phyloP scores from a whole-genome alignment of 1,140 invertebrate species.

The Brachionus manjavacas region DNA sequence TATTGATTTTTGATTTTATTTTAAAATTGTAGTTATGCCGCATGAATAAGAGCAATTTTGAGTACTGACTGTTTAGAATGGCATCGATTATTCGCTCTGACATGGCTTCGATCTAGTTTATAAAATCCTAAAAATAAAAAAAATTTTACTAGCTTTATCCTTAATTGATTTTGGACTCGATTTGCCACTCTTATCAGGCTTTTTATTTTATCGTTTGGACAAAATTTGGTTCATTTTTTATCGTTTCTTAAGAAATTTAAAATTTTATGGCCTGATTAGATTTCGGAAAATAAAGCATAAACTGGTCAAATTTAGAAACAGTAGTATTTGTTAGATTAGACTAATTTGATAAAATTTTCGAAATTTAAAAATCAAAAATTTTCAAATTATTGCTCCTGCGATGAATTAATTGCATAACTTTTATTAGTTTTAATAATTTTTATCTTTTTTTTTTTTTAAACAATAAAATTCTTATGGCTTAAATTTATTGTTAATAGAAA shows the following conservation, averaged over 20 bases:
- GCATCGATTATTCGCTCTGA: conserved; percentile 27
- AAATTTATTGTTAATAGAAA: neutral
- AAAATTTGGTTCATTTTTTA: neutral
- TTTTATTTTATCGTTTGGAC: neutral
- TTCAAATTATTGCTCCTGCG: neutral
- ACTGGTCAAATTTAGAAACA: neutral
- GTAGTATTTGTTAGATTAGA: neutral
- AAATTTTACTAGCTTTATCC: neutral
- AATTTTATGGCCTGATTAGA: neutral
- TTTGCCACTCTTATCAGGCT: neutral
- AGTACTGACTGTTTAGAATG: conserved; percentile 26
- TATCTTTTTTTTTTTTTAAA: neutral
- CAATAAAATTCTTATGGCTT: conserved; percentile 4
- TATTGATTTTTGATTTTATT: conserved; percentile 20
- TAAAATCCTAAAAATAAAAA: neutral
- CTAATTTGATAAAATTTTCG: too few species aligned
- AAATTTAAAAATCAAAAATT: neutral
- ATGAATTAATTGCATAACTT: conserved; percentile 5
- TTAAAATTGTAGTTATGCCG: conserved; percentile 41
- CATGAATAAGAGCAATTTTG: conserved; percentile 35
- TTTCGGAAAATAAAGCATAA: neutral
- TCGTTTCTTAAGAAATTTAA: neutral
- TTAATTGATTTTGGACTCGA: neutral
- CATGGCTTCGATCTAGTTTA: neutral
- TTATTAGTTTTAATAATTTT: neutral